Conservation (phyloP, 2,888 invertebrate species). For the Danaus chrysippus region DNA sequence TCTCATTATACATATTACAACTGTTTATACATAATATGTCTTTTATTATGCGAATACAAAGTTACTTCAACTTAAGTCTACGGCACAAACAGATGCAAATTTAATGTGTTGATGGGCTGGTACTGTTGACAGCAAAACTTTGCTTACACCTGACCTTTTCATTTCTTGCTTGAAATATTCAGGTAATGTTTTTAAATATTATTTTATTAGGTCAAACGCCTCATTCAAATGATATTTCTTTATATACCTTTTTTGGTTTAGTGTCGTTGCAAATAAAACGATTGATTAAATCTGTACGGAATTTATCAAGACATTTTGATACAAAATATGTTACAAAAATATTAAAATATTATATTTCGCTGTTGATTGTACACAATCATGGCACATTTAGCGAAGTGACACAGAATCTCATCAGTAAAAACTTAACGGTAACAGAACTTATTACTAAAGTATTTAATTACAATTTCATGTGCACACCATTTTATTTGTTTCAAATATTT, state of each 20-base stretch:
- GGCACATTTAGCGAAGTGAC: slow-evolving; percentile 24
- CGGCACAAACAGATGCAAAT: slow-evolving; percentile 65
- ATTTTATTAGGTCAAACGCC: no score
- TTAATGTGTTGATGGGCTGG: slow-evolving; percentile 50
- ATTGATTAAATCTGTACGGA: no score
- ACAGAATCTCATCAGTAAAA: slow-evolving; percentile 26
- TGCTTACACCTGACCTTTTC: slow-evolving; percentile 15
- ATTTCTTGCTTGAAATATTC: neutral
- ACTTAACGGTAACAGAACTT: slow-evolving; percentile 17
- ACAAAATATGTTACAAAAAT: no score
- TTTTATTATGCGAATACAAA: slow-evolving; percentile 13
- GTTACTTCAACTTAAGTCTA: slow-evolving; percentile 21
- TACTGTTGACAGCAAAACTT: slow-evolving; percentile 33
- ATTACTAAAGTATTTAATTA: slow-evolving; percentile 13
- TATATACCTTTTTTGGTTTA: no score
- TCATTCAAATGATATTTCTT: no score
- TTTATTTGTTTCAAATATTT: no score
- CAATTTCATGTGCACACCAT: no score
- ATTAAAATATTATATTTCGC: neutral
- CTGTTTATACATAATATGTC: slow-evolving; percentile 10
- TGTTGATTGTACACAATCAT: slow-evolving; percentile 14
- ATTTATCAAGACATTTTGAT: no score
- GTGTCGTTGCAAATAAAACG: no score
- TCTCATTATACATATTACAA: slow-evolving; percentile 2
- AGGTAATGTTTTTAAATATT: neutral